Percentiles rank a stretch among this genome's conserved stretches.
These are phyloP conservation scores for Catharus fuscescens DNA, from an alignment of 2,113 vertebrate species.

Conservation along the genomic window DNA sequence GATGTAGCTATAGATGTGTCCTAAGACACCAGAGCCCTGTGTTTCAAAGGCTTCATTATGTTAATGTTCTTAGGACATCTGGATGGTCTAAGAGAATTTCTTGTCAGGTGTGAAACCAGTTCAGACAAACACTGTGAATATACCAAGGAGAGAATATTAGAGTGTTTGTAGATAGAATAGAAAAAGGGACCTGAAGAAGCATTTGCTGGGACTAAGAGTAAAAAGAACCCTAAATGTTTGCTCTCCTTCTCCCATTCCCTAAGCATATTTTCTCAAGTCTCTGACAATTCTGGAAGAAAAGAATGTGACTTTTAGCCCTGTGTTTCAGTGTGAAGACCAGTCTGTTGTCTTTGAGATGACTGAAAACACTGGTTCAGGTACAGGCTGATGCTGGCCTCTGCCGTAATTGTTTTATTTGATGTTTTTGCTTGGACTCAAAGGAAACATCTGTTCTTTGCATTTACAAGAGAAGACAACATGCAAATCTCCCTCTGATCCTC, in stretches of 20 bases:
- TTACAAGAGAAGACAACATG: not conserved
- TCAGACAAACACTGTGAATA: not conserved
- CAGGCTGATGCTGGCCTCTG: not conserved
- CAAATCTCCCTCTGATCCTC: not conserved
- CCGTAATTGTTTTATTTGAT: not conserved
- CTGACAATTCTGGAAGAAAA: not conserved
- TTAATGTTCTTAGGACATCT: not conserved
- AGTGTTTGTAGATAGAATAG: not conserved
- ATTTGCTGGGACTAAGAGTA: not conserved
- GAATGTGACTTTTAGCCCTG: not conserved
- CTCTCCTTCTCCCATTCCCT: not conserved
- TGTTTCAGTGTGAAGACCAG: not conserved
- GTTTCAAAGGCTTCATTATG: not conserved
- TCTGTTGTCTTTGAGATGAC: not conserved
- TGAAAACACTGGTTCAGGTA: not conserved
- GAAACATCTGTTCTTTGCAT: not conserved
- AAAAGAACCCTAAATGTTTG: not conserved
- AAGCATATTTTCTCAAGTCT: not conserved
- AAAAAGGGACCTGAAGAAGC: not conserved
- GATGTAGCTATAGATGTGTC: not conserved
- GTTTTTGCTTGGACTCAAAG: not conserved
- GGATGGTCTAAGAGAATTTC: not conserved
- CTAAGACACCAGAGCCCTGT: not conserved
- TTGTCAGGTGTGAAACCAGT: not conserved
- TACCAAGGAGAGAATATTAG: not conserved